A percentile compares a stretch with the other conserved stretches of the same genome.
phyloP scores from a whole-genome alignment of 2,797 vertebrate species.

The Hydrophis major region DNA sequence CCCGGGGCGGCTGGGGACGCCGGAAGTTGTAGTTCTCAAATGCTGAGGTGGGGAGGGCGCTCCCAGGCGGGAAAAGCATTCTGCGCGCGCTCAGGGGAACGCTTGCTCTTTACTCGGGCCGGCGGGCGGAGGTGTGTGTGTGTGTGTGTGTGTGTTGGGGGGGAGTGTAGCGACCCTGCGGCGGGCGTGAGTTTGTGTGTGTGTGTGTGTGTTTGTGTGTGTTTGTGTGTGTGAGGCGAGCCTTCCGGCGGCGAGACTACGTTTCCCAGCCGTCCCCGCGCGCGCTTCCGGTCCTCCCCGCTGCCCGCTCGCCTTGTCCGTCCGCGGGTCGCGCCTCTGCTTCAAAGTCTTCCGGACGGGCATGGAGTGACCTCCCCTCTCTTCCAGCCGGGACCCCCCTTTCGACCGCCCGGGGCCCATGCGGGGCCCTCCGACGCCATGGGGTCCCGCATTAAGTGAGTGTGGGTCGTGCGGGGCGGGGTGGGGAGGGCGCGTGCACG shows the following conservation, averaged over 20 bases:
- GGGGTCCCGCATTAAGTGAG: constrained; percentile 79
- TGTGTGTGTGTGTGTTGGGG: not conserved
- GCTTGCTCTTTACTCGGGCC: not conserved
- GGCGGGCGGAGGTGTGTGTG: too few species aligned
- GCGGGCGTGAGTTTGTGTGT: not conserved
- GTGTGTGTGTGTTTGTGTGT: too few species aligned
- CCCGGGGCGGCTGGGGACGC: not conserved
- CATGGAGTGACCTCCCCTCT: not conserved
- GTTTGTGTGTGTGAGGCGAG: not conserved
- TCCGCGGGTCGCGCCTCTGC: not conserved
- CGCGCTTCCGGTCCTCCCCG: constrained; percentile 12
- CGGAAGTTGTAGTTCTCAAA: not conserved
- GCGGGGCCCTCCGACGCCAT: constrained; percentile 72
- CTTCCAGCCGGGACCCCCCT: not conserved
- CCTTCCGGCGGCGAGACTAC: constrained; percentile 55
- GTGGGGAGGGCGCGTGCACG: not conserved
- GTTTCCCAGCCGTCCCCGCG: constrained; percentile 63
- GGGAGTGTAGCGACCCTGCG: not conserved
- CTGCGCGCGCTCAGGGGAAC: not conserved
- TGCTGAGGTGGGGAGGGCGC: not conserved
- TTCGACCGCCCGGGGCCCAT: constrained; percentile 62
- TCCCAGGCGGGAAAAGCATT: not conserved
- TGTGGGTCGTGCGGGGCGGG: not conserved
- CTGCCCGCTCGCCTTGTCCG: not conserved
- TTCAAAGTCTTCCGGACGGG: not conserved